phyloP scores from a whole-genome alignment of 2,888 invertebrate genomes.

The Gymnocheta viridis region DNA sequence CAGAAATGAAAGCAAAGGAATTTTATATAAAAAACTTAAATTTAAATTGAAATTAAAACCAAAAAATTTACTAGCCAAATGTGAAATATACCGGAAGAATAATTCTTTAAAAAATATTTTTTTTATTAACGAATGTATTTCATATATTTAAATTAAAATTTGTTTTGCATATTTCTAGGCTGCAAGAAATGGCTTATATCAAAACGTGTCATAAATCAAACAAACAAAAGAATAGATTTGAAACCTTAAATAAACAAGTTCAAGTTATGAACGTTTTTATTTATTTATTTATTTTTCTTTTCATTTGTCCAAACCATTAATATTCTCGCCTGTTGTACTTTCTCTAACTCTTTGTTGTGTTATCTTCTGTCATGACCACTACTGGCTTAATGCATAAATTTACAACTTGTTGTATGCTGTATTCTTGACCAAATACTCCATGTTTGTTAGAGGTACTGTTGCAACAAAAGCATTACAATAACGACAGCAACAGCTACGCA shows the following conservation, averaged over 20 bases:
- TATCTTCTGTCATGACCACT: conserved; percentile 54
- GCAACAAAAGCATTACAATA: not conserved
- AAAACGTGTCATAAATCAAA: conserved; percentile 19
- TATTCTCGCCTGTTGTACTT: not conserved
- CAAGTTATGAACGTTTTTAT: not conserved
- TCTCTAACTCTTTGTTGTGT: conserved; percentile 27
- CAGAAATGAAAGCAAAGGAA: too few relatives aligned
- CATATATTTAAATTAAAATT: not conserved
- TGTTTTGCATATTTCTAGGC: not conserved
- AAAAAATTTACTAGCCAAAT: too few relatives aligned
- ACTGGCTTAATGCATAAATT: conserved; percentile 59
- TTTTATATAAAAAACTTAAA: too few relatives aligned
- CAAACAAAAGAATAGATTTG: not conserved
- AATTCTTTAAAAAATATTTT: too few relatives aligned
- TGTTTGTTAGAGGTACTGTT: not conserved
- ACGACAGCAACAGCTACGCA: conserved; percentile 38
- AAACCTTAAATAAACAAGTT: conserved; percentile 23
- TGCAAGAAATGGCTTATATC: not conserved
- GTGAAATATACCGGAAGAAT: too few relatives aligned
- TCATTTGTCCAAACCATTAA: not conserved
- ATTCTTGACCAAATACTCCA: conserved; percentile 27
- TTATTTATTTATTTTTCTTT: not conserved
- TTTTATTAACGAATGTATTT: not conserved
- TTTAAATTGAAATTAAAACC: too few relatives aligned
- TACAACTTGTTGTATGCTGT: conserved; percentile 64